A percentile compares a stretch with the other conserved stretches of the same genome.
phyloP scores from a whole-genome alignment of 2,888 invertebrate species.

The Xestia ashworthii region DNA sequence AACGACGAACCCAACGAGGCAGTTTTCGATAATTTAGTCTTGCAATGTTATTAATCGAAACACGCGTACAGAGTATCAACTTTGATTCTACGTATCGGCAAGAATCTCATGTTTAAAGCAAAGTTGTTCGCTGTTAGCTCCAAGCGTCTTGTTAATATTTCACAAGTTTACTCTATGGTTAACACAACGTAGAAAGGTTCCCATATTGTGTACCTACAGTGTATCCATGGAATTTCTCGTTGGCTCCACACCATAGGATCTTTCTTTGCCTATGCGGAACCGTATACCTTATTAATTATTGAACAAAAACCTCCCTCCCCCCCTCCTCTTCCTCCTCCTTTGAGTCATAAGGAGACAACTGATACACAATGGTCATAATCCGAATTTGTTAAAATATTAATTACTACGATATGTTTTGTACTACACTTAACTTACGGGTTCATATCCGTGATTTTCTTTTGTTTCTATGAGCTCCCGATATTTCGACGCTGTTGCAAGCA shows the following conservation, averaged over 20 bases:
- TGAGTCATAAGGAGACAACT: no score
- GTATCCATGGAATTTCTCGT: slow-evolving; percentile 4
- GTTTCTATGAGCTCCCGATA: no score
- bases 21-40: background rate
- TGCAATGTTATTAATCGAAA: slow-evolving; percentile 23
- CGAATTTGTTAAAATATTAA: background rate
- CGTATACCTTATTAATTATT: background rate
- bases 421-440: no score
- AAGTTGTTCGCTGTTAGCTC: slow-evolving; percentile 35
- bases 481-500: no score
- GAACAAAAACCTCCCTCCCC: no score
- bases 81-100: slow-evolving; percentile 25
- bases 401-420: background rate
- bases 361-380: no score
- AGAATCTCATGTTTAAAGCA: slow-evolving; percentile 9
- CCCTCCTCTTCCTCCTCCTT: no score
- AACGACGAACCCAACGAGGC: background rate
- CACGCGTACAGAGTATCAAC: slow-evolving; percentile 1
- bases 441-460: no score
- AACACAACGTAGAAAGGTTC: background rate
- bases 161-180: slow-evolving; percentile 24
- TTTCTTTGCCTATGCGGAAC: background rate
- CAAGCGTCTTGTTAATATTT: slow-evolving; percentile 32
- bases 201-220: background rate
- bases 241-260: background rate